A percentile compares a stretch with the other conserved stretches of the same genome.
Conservation (phyloP, 2,888 invertebrate genomes). For the Brenthis hecate region DNA sequence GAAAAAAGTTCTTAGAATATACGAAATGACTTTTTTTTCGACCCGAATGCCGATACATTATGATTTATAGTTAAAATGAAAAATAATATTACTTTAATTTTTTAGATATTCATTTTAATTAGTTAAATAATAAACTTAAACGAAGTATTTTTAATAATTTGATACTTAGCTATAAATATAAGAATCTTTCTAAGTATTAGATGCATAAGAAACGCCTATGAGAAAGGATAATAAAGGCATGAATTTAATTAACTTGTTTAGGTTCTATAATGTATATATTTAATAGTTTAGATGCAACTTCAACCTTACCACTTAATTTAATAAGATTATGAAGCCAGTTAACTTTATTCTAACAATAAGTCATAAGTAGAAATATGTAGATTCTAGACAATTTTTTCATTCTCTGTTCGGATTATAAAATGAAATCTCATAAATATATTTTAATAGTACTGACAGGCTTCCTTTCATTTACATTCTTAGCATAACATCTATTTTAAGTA, state of each 20-base stretch:
- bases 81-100: too few relatives aligned
- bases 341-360: constrained; percentile 27
- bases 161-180: too few relatives aligned
- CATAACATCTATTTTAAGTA: not conserved
- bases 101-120: too few relatives aligned
- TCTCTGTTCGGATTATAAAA: constrained; percentile 25
- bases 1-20: constrained; percentile 8
- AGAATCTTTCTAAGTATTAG: too few relatives aligned
- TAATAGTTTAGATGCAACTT: constrained; percentile 19
- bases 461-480: constrained; percentile 21
- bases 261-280: not conserved
- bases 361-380: constrained; percentile 32
- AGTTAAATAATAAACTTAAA: too few relatives aligned
- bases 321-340: constrained; percentile 37
- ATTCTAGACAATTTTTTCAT: constrained; percentile 26
- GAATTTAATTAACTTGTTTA: not conserved
- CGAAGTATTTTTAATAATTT: too few relatives aligned
- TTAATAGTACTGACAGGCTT: constrained; percentile 29
- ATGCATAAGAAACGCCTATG: too few relatives aligned
- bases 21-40: not conserved
- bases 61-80: too few relatives aligned
- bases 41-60: too few relatives aligned
- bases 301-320: constrained; percentile 21
- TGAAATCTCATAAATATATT: constrained; percentile 22
- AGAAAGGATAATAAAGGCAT: not conserved